These are phyloP conservation scores for Drosophila bipectinata DNA, from an alignment of 1,140 invertebrate species.

Conservation along the genomic window DNA sequence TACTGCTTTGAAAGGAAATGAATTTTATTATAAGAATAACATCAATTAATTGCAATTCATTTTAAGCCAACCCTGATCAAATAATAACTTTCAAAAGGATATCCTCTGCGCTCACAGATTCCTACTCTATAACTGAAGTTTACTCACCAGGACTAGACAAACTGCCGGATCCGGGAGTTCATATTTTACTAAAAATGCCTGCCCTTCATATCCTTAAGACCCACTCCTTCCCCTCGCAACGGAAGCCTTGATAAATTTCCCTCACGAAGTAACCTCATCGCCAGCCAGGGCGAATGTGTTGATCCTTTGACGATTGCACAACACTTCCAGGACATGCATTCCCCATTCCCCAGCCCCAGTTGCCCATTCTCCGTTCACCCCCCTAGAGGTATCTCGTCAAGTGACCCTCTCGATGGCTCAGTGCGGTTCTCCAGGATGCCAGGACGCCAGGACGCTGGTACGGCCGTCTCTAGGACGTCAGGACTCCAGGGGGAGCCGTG, in stretches of 20 bases:
- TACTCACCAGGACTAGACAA: neutral
- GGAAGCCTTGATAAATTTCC: conserved; percentile 44
- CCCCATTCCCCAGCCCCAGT: conserved; percentile 32
- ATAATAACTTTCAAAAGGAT: neutral
- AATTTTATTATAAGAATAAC: neutral
- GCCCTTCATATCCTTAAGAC: neutral
- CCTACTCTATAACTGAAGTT: neutral
- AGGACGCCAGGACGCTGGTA: conserved; percentile 4
- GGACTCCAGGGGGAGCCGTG: conserved; percentile 37
- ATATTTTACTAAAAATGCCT: neutral
- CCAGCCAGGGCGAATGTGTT: conserved; percentile 51
- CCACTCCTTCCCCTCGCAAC: conserved; percentile 1
- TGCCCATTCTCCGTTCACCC: conserved; percentile 14
- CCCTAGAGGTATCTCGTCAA: conserved; percentile 57
- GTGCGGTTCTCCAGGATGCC: conserved; percentile 34
- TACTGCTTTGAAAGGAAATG: neutral
- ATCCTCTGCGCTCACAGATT: neutral
- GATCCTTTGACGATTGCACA: conserved; percentile 79
- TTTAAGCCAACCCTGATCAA: neutral
- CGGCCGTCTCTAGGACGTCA: conserved; percentile 5
- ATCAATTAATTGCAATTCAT: neutral
- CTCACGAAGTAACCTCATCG: conserved; percentile 42
- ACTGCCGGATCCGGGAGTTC: conserved; percentile 5
- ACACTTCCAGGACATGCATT: conserved; percentile 58
- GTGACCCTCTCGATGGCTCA: conserved; percentile 61